Evolutionary conservation across 2,797 vertebrate species (phyloP).

Genomic region (Merluccius polli): DNA sequence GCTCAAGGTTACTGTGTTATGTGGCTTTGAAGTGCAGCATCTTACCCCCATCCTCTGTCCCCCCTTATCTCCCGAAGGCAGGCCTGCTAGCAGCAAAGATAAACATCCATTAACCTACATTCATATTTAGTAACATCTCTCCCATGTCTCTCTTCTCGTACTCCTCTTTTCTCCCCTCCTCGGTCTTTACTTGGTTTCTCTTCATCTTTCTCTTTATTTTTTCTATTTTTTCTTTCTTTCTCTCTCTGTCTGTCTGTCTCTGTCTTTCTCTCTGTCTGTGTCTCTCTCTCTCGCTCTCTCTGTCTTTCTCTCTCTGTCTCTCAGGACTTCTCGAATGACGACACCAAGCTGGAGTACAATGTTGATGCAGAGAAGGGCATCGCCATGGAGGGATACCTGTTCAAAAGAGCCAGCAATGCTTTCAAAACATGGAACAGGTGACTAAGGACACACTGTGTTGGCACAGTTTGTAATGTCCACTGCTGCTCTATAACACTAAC

Average conservation of each 20-base stretch:
- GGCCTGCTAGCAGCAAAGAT: neutral
- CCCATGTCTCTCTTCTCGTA: neutral
- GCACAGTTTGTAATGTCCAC: neutral
- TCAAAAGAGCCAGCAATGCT: constrained; percentile 97
- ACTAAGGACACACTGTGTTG: constrained; percentile 14
- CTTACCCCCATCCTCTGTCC: neutral
- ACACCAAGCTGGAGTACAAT: constrained; percentile 94
- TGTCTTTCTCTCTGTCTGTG: constrained; percentile 4
- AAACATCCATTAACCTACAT: neutral
- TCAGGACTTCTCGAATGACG: constrained; percentile 94
- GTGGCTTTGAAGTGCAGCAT: neutral
- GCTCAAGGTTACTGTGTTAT: neutral
- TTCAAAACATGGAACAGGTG: constrained; percentile 99
- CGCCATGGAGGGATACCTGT: constrained; percentile 97
- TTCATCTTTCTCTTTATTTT: neutral
- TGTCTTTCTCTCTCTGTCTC: constrained; percentile 10
- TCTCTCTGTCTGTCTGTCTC: neutral
- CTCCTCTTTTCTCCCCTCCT: neutral
- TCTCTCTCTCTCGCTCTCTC: constrained; percentile 9
- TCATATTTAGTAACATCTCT: neutral
- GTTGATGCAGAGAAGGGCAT: constrained; percentile 92
- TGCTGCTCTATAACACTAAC: neutral
- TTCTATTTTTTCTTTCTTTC: neutral
- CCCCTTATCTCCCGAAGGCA: neutral
- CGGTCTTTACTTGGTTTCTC: neutral